Base-by-base conservation (phyloP, 2,888 invertebrate species). In the Emmelina monodactyla region DNA sequence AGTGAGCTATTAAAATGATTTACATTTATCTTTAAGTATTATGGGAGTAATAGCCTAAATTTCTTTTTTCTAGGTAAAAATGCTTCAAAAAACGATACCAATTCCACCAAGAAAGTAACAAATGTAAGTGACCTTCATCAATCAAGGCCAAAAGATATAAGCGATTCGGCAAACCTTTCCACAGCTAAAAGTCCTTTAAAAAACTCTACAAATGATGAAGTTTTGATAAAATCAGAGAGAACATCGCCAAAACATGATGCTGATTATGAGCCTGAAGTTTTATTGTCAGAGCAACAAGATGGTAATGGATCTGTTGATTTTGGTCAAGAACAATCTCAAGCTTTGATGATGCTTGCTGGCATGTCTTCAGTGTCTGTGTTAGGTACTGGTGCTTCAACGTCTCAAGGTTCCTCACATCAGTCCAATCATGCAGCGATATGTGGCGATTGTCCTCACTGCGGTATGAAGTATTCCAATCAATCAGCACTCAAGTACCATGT, bases 401-500 rank as follows among this genome's bases (percentile, higher is more conserved):
- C 79, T 1, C 75, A 76, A 46, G 62, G 60, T 10, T 46, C 65
- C 2, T 52, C 69, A 1, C 73, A 73, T 34, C 71, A 75, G 42
- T 75, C 76, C 4, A 82, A 81, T 41, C 81, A 81, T 43, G 78
- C 81, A 11, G 79, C 81, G 2, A 80, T 81, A 14, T 85, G 85
- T 47, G 85, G 86, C 0, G 85, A 84, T 45, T 87, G 87, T 51
- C 87, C 87, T 1, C 87, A 87, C 53, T 87, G 87, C 46, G 86
- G 85, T 11, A 85, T 85, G 76, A 82, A 84, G 41, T 86, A 87
- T 62, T 85, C 86, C 33, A 87, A 87, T 60, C 87, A 86, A 59
- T 87, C 87, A 1, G 86, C 87, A 28, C 72, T 87, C 45, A 87
- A 87, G 58, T 87, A 87, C 56, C 86, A 86, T 49, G 86, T 86